Base-by-base conservation (phyloP, 2,797 vertebrate species). In the Ptychobarbus kaznakovi region DNA sequence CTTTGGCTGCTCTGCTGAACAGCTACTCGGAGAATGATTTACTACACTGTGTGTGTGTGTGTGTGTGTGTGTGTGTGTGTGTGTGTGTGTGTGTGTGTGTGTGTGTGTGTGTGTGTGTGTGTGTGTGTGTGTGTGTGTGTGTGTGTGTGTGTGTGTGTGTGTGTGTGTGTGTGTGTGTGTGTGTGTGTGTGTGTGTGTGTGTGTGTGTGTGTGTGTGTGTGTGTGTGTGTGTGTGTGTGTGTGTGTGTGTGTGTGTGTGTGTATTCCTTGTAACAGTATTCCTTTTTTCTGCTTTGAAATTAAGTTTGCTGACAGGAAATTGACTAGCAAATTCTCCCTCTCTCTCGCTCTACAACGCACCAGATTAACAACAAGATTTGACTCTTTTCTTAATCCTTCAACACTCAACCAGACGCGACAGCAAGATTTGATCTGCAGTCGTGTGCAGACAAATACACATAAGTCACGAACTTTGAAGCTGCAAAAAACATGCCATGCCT, bases 341-440 rank as follows among this genome's bases (percentile, higher is more conserved):
- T 40, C 53, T 66, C 51, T 58, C 40, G 32, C 53, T 61, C 66
- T 49, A 70, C 74, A 85, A 81, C 80, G 76, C 81, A 87, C 20
- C 72, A 78, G 86, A 87, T 87, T 87, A 85, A 82, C 70, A 76
- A 87, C 81, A 85, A 65, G 79, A 85, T 87, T 87, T 87, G 2
- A 82, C 79, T 66, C 82, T 84, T 35, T 81, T 85, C 79, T 78
- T 79, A 87, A 87, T 87, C 86, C 86, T 82, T 70, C 79, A 81
- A 73, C 78, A 78, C 79, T 87, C 75, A 35, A 85, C 42, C 61
- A 81, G 66, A 78, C 25, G 65, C 66, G 5, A 38, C 69, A 25
- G 58, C 35, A 18, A 76, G 82, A 87, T 53, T 58, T 75, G 65
- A 87, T 81, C 70, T 44, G 51, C 28, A 63, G 16, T 66, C 42